Percentiles rank a stretch among this genome's conserved stretches.
phyloP scores from a whole-genome alignment of 2,888 invertebrate genomes.

The Andrena flavipes region DNA sequence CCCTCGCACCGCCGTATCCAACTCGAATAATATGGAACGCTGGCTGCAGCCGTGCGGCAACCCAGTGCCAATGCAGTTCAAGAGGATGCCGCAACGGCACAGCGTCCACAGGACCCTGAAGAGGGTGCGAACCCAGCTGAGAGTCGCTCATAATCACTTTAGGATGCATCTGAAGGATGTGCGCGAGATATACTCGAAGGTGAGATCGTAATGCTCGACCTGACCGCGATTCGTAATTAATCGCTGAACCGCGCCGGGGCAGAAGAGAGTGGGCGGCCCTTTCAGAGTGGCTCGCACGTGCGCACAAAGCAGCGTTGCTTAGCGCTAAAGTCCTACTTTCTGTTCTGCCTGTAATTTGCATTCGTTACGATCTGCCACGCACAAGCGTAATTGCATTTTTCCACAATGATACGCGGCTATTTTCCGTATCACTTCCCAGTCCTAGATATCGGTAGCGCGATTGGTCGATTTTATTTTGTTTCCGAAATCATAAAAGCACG shows the following conservation, averaged over 20 bases:
- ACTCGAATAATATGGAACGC: constrained; percentile 74
- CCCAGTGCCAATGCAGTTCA: constrained; percentile 74
- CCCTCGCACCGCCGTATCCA: constrained; percentile 65
- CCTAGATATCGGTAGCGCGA: not conserved
- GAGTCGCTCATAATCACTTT: constrained; percentile 82
- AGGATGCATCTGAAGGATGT: constrained; percentile 80
- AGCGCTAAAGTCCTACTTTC: constrained; percentile 71
- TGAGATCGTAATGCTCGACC: constrained; percentile 62
- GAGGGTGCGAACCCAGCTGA: constrained; percentile 82
- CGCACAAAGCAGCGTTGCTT: constrained; percentile 53
- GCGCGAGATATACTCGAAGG: constrained; percentile 82
- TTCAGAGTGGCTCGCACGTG: constrained; percentile 66
- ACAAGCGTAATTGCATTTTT: constrained; percentile 56
- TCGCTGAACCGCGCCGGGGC: constrained; percentile 53
- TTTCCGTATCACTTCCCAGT: constrained; percentile 12
- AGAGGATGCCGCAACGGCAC: constrained; percentile 77
- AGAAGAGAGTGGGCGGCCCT: constrained; percentile 64
- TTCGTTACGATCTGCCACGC: constrained; percentile 66
- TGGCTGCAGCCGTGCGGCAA: constrained; percentile 83
- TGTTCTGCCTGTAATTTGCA: constrained; percentile 67
- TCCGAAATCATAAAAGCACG: too few species aligned
- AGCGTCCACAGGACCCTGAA: constrained; percentile 80
- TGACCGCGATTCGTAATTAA: constrained; percentile 69
- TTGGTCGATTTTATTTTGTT: too few species aligned
- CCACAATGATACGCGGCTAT: constrained; percentile 1